These are phyloP conservation scores for Ciconia boyciana DNA, from an alignment of 2,113 vertebrate species.

Conservation along the genomic window DNA sequence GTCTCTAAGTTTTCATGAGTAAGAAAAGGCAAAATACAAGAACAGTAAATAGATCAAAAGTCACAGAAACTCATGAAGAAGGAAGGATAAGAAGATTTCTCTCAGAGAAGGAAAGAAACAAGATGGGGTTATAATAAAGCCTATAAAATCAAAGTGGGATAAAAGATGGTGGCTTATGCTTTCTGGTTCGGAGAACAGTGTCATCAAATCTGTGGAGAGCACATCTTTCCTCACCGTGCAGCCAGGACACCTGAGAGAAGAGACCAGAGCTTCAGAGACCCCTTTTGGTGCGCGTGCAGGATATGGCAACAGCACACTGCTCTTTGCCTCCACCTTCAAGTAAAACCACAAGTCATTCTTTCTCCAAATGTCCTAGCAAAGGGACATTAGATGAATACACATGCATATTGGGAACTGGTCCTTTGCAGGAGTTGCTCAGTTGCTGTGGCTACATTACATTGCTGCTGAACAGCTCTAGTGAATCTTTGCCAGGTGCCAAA, in stretches of 20 bases:
- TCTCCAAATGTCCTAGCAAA: neutral
- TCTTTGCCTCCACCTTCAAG: neutral
- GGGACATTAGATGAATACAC: neutral
- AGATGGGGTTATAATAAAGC: neutral
- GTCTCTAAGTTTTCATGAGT: neutral
- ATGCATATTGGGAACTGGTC: rapidly evolving
- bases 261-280: neutral
- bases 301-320: neutral
- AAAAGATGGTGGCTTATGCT: neutral
- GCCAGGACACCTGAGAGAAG: neutral
- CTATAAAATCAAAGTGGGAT: neutral
- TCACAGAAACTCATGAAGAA: neutral
- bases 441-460: neutral
- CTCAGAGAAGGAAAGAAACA: neutral
- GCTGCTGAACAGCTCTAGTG: neutral
- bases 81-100: neutral
- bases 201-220: neutral
- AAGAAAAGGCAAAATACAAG: neutral
- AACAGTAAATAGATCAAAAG: neutral
- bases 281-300: neutral
- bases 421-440: neutral
- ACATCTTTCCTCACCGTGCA: neutral
- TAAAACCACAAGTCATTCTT: neutral
- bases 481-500: neutral
- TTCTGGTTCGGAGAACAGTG: neutral